Percentiles rank a stretch among this genome's conserved stretches.
Evolutionary conservation across 2,888 invertebrate genomes (phyloP).

Genomic region (Halictus ligatus): DNA sequence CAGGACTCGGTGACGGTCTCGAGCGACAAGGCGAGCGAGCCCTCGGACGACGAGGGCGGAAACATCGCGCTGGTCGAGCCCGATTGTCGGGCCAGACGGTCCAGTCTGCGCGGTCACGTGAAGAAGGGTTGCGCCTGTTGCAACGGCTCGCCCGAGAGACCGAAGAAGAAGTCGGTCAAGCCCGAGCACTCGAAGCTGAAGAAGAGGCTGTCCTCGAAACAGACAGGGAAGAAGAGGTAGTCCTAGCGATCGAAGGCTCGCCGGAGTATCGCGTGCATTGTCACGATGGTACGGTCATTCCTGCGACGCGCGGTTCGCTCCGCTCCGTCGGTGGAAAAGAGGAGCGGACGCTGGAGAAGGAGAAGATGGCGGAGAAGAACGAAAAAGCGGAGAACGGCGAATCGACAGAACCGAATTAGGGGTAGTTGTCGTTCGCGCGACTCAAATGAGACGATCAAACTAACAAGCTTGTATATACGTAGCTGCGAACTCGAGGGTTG

Average conservation of each 20-base stretch:
- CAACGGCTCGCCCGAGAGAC: slow-evolving; percentile 86
- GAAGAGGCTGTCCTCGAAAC: slow-evolving; percentile 78
- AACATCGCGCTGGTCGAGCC: slow-evolving; percentile 75
- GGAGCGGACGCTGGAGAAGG: not conserved
- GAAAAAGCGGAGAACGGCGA: not conserved
- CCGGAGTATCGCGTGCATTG: slow-evolving; percentile 56
- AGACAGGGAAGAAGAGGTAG: slow-evolving; percentile 83
- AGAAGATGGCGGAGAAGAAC: not conserved
- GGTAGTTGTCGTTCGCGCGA: slow-evolving; percentile 11
- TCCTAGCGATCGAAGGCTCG: slow-evolving; percentile 77
- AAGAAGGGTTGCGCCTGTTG: slow-evolving; percentile 88
- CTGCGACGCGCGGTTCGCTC: slow-evolving; percentile 11
- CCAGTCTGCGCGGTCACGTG: slow-evolving; percentile 86
- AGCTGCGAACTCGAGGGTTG: slow-evolving; percentile 31
- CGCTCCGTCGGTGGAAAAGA: not conserved
- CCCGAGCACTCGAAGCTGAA: slow-evolving; percentile 78
- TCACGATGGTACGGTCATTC: slow-evolving; percentile 38
- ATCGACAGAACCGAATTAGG: slow-evolving; percentile 19
- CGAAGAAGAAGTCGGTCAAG: slow-evolving; percentile 84
- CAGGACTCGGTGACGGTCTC: slow-evolving; percentile 74
- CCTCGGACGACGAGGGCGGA: slow-evolving; percentile 79
- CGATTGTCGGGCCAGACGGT: slow-evolving; percentile 79
- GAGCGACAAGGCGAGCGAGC: slow-evolving; percentile 78
- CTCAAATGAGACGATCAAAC: slow-evolving; percentile 20
- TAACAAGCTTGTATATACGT: slow-evolving; percentile 55